Base-by-base conservation (phyloP, 2,888 invertebrate species). In the Dryococelus australis region DNA sequence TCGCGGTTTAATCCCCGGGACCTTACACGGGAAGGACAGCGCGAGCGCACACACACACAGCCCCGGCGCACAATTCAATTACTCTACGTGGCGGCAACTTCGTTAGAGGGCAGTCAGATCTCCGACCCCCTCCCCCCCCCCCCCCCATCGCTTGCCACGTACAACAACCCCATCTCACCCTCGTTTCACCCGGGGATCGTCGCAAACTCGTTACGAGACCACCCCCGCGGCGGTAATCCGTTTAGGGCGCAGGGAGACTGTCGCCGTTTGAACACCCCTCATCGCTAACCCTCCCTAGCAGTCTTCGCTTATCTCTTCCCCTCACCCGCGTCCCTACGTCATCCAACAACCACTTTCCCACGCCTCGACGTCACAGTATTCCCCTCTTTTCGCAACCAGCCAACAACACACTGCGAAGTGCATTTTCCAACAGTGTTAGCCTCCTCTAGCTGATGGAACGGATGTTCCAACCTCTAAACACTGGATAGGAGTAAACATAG, bases 61-160 rank as follows among this genome's bases (percentile, higher is more conserved):
- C 24, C 65, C 65, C 8, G 65, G 24, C 24, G 65, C 65, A 65
- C 65, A 65, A 65, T 65, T 65, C 65, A 65, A 65, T 65, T 65
- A 65, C 65, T 65, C 16, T 8, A 65, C 65, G 65, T 65, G 65
- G 65, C 20, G 65, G 65, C 65, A 65, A 65, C 65, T 65, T 65
- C 65, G 65, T 65, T 65, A 65, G 65, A 20, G 65, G 65, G 24
- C 65, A 65, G 65, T 65, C 65, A 65, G 65, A 65, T 65, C 65
- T 65, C 16, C 65, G 5, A 20, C 65, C 5, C 16, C 24, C 65
- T 20, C 65, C 65, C 24, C 65, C 6, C 65, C 20, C 65, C 65
- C 65, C 65, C 8, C 10, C 65, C 16, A 8, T 24, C 65, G 5
- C 10, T 24, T 5, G 24, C 65, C n/a, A n/a, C n/a, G n/a, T n/a